Evolutionary conservation across 2,113 vertebrate species (phyloP).

Genomic region (Sphaerodactylus townsendi): DNA sequence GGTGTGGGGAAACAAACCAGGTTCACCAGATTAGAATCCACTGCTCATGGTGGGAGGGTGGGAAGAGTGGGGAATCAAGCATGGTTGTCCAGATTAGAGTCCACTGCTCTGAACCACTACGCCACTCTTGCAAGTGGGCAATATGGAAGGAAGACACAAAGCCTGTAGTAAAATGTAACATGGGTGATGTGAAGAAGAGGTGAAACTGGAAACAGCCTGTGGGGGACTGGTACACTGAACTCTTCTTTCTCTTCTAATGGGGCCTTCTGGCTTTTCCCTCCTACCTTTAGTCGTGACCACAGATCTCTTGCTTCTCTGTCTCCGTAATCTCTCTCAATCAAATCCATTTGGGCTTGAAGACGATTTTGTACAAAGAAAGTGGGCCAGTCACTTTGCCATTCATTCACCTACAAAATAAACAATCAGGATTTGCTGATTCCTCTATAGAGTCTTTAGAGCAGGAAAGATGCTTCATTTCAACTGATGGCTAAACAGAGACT

Average conservation of each 20-base stretch:
- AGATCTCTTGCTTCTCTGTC: constrained; percentile 84
- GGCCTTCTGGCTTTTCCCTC: not conserved
- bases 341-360: constrained; percentile 81
- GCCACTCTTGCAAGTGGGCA: not conserved
- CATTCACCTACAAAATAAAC: constrained; percentile 76
- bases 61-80: no score
- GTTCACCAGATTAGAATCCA: no score
- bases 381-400: constrained; percentile 89
- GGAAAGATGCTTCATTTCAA: not conserved
- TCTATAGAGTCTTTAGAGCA: not conserved
- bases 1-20: no score
- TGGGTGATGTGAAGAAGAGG: not conserved
- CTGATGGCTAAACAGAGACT: no score
- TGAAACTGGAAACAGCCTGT: not conserved
- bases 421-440: not conserved
- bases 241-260: not conserved
- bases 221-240: not conserved
- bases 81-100: no score
- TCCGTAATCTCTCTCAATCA: constrained; percentile 86
- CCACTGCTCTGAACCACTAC: no score
- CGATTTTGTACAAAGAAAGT: constrained; percentile 82
- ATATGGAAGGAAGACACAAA: not conserved
- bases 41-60: no score
- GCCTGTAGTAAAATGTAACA: not conserved
- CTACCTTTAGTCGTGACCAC: constrained; percentile 87